Base-by-base conservation (phyloP, 2,797 vertebrate genomes). In the Coregonus ussuriensis region DNA sequence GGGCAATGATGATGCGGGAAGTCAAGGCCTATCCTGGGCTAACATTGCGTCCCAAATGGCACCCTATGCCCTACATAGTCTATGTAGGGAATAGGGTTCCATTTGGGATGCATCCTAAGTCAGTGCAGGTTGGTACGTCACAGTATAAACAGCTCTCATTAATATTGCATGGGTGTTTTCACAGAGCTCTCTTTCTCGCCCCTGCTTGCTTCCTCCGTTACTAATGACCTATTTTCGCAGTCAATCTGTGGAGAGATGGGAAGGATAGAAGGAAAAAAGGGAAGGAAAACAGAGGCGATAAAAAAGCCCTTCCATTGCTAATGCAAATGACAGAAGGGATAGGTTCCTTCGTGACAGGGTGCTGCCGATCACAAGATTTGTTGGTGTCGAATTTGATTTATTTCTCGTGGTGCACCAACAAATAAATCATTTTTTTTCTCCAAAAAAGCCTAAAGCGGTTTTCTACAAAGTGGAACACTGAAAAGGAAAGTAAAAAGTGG, bases 211-310 rank as follows among this genome's bases (percentile, higher is more conserved):
- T 87, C 79, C 81, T 53, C 41, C 89, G 82, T 91, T 86, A 86
- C 89, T 94, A 94, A 93, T 93, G 92, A 93, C 91, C 93, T 89
- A 90, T 91, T 93, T 94, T 93, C 87, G 82, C 87, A 84, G 82
- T 88, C 88, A 84, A 87, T 89, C 88, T 88, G 87, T 85, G 74
- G 83, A 78, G 31, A 85, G 83, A 87, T 76, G 75, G 70, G 77
- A 87, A 85, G 84, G 81, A 85, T 85, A 88, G 84, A 78, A 81
- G 59, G 65, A n/a, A 56, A 77, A 62, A 47, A 76, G 72, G 1
- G 31, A 75, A 67, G 68, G 77, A 72, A 68, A 54, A 70, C 56
- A 77, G 31, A 71, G 80, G 74, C 18, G 78, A 90, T 91, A 86
- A 89, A 52, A 90, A 89, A 82, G 74, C 86, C 72, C 87, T 84